Evolutionary conservation across 2,113 vertebrate genomes (phyloP), one percentile per base, ranked within the genome.

Genomic region (Caranx melampygus): DNA sequence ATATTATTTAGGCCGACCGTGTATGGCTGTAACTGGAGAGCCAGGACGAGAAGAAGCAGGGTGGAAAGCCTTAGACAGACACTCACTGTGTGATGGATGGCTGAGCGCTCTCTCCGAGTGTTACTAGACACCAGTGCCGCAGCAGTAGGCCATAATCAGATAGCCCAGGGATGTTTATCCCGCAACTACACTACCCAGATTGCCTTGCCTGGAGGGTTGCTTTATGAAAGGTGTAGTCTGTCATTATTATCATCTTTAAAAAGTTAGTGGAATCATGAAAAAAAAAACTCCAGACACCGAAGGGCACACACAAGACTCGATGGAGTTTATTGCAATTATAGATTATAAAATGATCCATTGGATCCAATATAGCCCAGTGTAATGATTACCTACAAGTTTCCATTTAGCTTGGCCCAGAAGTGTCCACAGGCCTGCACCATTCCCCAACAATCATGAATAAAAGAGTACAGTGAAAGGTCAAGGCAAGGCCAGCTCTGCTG

Each of bases 1-100:
- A 99, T 98, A 98, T 98, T 99, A 99, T 99, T 99, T 98, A 97
- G 97, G 97, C 96, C 96, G 96, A 96, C 96, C 94, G 94, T 96
- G 96, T 97, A 97, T 96, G 97, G 96, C 97, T 97, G 97, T 97
- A 97, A 98, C 97, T 95, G 96, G 98, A 98, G 97, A 97, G 95
- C 95, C 92, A 95, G 96, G 95, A 95, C 94, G 94, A 92, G 95
- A 94, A 91, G 93, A 96, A 95, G 96, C 95, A 95, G 95, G 95
- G 95, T 94, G 93, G 95, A 92, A 95, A 95, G 96, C 94, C 94
- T 95, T 88, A 93, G 89, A 95, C 90, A 93, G 90, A 95, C 90
- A 92, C 95, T 95, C 95, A 92, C 91, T 87, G 86, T 89, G 93
- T 97, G 96, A 97, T 97, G 94, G 95, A 99, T 98, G 93, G 95